Evolutionary conservation across 2,888 invertebrate species (phyloP).

Genomic region (Habroteleia sp.): DNA sequence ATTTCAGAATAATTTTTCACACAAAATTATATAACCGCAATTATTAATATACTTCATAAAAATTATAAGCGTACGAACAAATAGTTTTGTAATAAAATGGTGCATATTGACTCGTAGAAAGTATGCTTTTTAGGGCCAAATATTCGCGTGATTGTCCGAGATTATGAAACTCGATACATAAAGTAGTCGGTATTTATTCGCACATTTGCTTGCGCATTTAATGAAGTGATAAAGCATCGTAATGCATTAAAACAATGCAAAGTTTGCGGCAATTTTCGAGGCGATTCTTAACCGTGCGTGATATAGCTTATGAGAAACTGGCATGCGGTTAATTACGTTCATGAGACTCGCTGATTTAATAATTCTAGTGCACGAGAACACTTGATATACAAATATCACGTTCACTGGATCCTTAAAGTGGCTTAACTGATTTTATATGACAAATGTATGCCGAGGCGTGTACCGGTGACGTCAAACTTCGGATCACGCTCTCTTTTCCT

Average conservation of each 20-base stretch:
- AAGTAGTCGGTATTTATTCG: background rate
- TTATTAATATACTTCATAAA: background rate
- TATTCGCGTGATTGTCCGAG: slow-evolving; percentile 2
- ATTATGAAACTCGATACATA: background rate
- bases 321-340: slow-evolving; percentile 15
- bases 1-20: too few relatives aligned
- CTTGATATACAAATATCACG: slow-evolving; percentile 45
- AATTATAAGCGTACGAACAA: background rate
- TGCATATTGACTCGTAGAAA: slow-evolving; percentile 1
- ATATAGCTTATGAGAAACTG: slow-evolving; percentile 30
- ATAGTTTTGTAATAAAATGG: background rate
- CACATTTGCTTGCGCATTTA: background rate
- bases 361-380: slow-evolving; percentile 29
- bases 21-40: slow-evolving; percentile 1
- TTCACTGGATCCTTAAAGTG: slow-evolving; percentile 46
- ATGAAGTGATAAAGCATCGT: slow-evolving; percentile 16
- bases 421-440: slow-evolving; percentile 50
- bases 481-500: slow-evolving; percentile 51
- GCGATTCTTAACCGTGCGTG: slow-evolving; percentile 21
- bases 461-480: slow-evolving; percentile 44
- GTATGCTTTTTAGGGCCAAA: slow-evolving; percentile 10
- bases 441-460: slow-evolving; percentile 56
- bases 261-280: background rate
- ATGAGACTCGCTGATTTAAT: slow-evolving; percentile 27
- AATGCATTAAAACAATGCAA: background rate